Percentiles rank a stretch among this genome's conserved stretches.
phyloP scores from a whole-genome alignment of 2,888 invertebrate genomes.

The Harpagoxenus sublaevis region DNA sequence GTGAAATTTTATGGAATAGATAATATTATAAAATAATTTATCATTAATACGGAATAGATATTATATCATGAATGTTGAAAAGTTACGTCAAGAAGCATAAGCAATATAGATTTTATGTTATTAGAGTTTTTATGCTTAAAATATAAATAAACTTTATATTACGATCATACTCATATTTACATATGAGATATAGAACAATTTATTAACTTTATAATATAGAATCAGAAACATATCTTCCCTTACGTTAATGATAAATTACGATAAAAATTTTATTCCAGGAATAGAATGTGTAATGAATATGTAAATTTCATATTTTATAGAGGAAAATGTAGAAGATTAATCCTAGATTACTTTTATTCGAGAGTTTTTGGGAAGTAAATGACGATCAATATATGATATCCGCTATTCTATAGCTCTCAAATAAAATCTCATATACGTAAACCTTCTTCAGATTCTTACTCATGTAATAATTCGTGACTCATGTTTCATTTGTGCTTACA shows the following conservation, averaged over 20 bases:
- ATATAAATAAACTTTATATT: neutral
- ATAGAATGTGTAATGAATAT: neutral
- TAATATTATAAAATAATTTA: neutral
- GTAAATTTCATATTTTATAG: neutral
- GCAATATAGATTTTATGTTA: neutral
- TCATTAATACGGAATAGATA: neutral
- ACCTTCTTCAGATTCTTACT: neutral
- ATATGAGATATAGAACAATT: neutral
- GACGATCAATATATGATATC: neutral
- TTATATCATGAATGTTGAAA: neutral
- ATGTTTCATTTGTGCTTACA: neutral
- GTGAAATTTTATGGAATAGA: neutral
- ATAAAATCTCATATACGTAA: neutral
- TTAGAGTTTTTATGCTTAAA: neutral
- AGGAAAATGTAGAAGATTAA: neutral
- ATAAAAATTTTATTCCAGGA: neutral
- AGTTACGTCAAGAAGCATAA: neutral
- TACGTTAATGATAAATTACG: neutral
- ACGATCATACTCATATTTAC: neutral
- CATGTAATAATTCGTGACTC: neutral
- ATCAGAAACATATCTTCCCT: neutral
- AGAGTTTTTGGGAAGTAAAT: neutral
- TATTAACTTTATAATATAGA: neutral
- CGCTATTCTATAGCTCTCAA: neutral
- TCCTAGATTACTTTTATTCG: neutral